Evolutionary conservation across 2,113 vertebrate species (phyloP), one percentile per base, ranked within the genome.

Genomic region (Mugil cephalus): DNA sequence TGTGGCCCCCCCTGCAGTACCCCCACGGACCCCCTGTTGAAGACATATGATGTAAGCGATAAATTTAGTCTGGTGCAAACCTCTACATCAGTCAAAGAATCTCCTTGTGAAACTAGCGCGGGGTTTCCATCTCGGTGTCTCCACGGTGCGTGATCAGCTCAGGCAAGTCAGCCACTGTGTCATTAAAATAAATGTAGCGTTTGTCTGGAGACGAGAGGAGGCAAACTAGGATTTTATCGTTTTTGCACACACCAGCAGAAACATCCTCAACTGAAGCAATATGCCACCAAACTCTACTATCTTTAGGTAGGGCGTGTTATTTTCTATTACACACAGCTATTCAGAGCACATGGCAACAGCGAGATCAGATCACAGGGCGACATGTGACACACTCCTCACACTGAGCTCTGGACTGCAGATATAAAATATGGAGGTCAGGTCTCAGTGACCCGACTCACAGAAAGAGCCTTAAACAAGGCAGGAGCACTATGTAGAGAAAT

Each of bases 151-250:
- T 46, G 68, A 72, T 54, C 19, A 24, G 38, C 24, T 42, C 7
- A 24, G 40, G 46, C 69, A 8, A 58, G 19, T 10, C 76, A 18
- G 13, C 18, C 24, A 8, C 50, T 68, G 10, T 61, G 11, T 63
- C 47, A 65, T 42, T 55, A 69, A 61, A 46, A 46, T 12, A 61
- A 56, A 70, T 42, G 36, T 56, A 15, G 54, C 7, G 3, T 58
- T 18, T 52, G 8, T 35, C 43, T 63, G 59, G 43, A 52, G 38
- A 38, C 43, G 43, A 19, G 10, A 58, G 18, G 5, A 38, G 24
- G 47, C 1, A 9, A 53, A 58, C 30, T 24, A 10, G 6, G 30
- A 74, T 56, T 42, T 68, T 40, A 50, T 52, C 0, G 43, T 62
- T 67, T 62, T 38, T 14, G n/a, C 56, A 43, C 48, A 30, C 42